These are phyloP conservation scores for Parelbella ahira DNA, from an alignment of 2,888 invertebrate genomes.

Conservation along the genomic window DNA sequence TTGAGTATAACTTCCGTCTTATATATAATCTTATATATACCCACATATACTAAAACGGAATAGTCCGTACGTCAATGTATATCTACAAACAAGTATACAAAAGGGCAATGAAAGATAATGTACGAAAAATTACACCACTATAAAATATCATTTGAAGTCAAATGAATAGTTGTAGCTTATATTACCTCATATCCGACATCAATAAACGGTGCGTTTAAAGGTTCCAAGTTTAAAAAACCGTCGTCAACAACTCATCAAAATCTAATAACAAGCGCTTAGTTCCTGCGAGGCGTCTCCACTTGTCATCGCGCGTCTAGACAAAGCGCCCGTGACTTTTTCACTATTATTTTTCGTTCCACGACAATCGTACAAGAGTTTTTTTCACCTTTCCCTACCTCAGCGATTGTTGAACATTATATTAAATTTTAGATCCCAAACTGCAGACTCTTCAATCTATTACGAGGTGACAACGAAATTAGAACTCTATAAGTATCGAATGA, in stretches of 20 bases:
- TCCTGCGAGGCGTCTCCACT: slow-evolving; percentile 41
- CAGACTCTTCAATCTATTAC: slow-evolving; percentile 65
- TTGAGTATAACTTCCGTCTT: too few species aligned
- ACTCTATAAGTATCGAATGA: slow-evolving; percentile 48
- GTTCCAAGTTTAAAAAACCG: slow-evolving; percentile 38
- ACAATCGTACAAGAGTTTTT: slow-evolving; percentile 51
- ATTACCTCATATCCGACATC: too few species aligned
- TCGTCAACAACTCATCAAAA: slow-evolving; percentile 64
- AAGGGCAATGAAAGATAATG: too few species aligned
- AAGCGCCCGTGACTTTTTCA: slow-evolving; percentile 70
- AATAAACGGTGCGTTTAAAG: background rate
- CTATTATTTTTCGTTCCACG: slow-evolving; percentile 66
- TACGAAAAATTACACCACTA: too few species aligned
- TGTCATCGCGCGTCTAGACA: slow-evolving; percentile 71
- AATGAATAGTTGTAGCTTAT: background rate
- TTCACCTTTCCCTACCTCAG: slow-evolving; percentile 43
- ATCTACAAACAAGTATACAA: too few species aligned
- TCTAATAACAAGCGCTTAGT: slow-evolving; percentile 61
- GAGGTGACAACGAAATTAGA: slow-evolving; percentile 59
- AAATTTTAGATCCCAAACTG: slow-evolving; percentile 62
- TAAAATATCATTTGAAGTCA: too few species aligned
- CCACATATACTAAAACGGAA: too few species aligned
- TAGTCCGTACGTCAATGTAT: too few species aligned
- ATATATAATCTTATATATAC: too few species aligned
- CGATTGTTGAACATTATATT: slow-evolving; percentile 63